These are phyloP conservation scores for Circaetus cinerascens DNA, from an alignment of 2,113 vertebrate genomes.

Conservation along the genomic window DNA sequence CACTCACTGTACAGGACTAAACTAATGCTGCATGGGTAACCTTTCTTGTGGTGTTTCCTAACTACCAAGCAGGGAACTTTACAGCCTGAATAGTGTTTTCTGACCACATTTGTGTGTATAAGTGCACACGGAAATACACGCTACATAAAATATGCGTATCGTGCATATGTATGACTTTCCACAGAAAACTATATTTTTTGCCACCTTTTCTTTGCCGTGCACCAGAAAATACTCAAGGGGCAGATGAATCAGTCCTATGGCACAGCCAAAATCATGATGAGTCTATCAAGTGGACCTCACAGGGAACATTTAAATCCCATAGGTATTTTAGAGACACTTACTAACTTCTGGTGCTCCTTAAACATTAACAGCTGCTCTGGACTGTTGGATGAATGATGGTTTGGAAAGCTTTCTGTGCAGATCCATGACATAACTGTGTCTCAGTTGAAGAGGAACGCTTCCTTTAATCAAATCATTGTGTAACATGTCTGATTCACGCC, in stretches of 20 bases:
- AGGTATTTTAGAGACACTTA: constrained; percentile 23
- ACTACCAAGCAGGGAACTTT: neutral
- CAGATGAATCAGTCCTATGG: neutral
- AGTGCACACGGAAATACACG: neutral
- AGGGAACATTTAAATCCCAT: constrained; percentile 6
- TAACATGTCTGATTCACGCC: constrained; percentile 13
- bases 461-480: constrained; percentile 16
- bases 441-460: constrained; percentile 7
- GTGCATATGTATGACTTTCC: neutral
- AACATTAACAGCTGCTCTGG: constrained; percentile 39
- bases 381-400: neutral
- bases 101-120: neutral
- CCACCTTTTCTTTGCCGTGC: neutral
- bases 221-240: neutral
- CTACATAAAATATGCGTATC: neutral
- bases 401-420: constrained; percentile 10
- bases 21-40: neutral
- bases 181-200: neutral
- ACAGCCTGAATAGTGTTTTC: neutral
- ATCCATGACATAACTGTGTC: neutral
- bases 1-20: neutral
- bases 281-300: neutral
- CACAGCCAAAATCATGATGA: neutral
- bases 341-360: constrained; percentile 37
- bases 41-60: neutral